phyloP scores from a whole-genome alignment of 1,140 invertebrate genomes.

The Tyrophagus putrescentiae region DNA sequence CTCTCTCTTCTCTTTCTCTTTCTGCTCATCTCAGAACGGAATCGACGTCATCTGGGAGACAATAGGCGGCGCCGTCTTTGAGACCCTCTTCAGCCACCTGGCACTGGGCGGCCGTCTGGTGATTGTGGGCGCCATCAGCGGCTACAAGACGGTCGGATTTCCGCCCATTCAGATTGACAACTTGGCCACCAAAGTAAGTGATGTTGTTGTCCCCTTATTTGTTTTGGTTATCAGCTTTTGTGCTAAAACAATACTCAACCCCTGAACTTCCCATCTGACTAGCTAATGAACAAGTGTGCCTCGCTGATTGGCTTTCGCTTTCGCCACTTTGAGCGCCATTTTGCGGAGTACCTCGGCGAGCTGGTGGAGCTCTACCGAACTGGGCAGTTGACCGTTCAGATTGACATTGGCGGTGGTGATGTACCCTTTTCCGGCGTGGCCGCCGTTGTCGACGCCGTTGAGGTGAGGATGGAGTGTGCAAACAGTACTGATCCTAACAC shows the following conservation, averaged over 20 bases:
- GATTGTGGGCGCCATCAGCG: constrained; percentile 32
- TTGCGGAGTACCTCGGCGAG: constrained; percentile 2
- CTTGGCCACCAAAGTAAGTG: constrained; percentile 10
- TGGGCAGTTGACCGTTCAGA: neutral
- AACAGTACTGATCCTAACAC: too few relatives aligned
- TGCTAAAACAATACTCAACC: too few relatives aligned
- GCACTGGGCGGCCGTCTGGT: constrained; percentile 31
- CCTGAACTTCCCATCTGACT: too few relatives aligned
- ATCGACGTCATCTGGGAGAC: constrained; percentile 36
- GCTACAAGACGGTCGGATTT: constrained; percentile 27
- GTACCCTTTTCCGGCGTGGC: neutral
- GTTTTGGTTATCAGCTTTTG: too few relatives aligned
- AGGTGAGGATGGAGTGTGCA: constrained; percentile 15
- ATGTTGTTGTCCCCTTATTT: too few relatives aligned
- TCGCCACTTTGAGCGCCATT: neutral
- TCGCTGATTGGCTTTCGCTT: constrained; percentile 17
- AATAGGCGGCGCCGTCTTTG: constrained; percentile 34
- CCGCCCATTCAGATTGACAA: neutral
- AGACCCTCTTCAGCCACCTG: constrained; percentile 27
- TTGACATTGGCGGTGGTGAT: neutral
- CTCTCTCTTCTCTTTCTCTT: neutral
- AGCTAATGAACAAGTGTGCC: constrained; percentile 5
- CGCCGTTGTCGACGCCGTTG: constrained; percentile 1
- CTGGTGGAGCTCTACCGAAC: constrained; percentile 7
- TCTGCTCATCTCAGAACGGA: constrained; percentile 30